Evolutionary conservation across 2,888 invertebrate species (phyloP), one percentile per base, ranked within the genome.

Genomic region (Megalurothrips usitatus): DNA sequence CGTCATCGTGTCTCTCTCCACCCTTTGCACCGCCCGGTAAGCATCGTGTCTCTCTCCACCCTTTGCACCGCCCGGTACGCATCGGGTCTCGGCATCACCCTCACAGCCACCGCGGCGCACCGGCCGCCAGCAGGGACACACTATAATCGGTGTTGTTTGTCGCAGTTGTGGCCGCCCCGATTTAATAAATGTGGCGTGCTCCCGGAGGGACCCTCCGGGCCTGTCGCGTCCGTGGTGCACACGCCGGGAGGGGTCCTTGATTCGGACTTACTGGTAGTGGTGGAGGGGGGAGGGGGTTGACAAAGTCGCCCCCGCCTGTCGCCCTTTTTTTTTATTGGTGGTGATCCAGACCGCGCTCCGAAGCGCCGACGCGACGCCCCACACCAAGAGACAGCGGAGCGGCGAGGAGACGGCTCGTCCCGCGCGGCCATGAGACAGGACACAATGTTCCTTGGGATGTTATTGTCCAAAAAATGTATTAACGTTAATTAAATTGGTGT

Each of bases 81-180:
- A 9, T 49, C 49, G 49, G 49, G 49, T 14, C 49, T 49, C 49
- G 23, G 23, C n/a, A 68, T 68, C 23, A 23, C 23, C 9, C 23
- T 68, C 68, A 68, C 68, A 68, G 8, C 26, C 68, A 68, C 19
- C 58, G 58, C 17, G 58, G n/a, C n/a, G n/a, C n/a, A n/a, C n/a
- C n/a, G n/a, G n/a, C n/a, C n/a, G n/a, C n/a, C n/a, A n/a, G n/a
- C n/a, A n/a, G 14, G 58, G 58, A 68, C 68, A 23, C n/a, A n/a
- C n/a, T n/a, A n/a, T 68, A 68, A 68, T 68, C 8, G 68, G 68
- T n/a, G 68, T 68, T 68, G 68, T 68, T 68, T 68, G 68, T 68
- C 68, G 68, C 3, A 68, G 68, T 68, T 68, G 68, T 58, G 68
- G 68, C 14, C 26, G 68, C 23, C 68, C 68, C n/a, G 68, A 68